phyloP scores from a whole-genome alignment of 30 jellyfish, hydroid and myxozoan species.

The Aurelia sp. region DNA sequence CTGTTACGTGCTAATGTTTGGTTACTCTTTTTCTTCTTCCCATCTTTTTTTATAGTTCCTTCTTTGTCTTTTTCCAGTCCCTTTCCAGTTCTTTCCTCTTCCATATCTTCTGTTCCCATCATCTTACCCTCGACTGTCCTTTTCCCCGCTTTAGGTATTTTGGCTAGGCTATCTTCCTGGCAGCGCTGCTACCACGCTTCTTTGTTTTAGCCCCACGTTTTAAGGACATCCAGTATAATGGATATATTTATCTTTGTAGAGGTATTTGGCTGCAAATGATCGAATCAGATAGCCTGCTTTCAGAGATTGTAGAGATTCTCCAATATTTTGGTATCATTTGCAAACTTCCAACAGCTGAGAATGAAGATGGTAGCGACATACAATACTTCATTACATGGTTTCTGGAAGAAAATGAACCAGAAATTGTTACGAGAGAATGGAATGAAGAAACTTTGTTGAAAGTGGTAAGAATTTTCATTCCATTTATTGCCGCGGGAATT shows the following conservation, averaged over 20 bases:
- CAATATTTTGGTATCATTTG: slow-evolving; percentile 60
- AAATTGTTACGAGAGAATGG: slow-evolving; percentile 7
- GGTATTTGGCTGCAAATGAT: slow-evolving; percentile 57
- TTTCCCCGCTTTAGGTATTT: too few species aligned
- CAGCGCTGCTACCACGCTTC: too few species aligned
- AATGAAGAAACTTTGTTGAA: background rate
- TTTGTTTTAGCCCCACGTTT: background rate
- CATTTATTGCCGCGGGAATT: background rate
- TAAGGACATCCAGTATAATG: too few species aligned
- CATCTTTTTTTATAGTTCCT: too few species aligned
- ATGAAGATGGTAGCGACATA: background rate
- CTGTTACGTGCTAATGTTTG: too few species aligned
- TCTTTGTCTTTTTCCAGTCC: too few species aligned
- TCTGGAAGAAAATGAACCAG: slow-evolving; percentile 51
- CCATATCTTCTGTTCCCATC: too few species aligned
- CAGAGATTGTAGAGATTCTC: slow-evolving; percentile 38
- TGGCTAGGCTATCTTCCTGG: too few species aligned
- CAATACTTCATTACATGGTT: slow-evolving; percentile 72
- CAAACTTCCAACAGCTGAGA: background rate
- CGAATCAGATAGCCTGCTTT: slow-evolving; percentile 4
- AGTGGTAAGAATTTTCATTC: background rate
- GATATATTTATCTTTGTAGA: slow-evolving; percentile 5
- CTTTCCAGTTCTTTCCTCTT: too few species aligned
- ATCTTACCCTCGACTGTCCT: too few species aligned
- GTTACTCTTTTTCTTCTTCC: too few species aligned